phyloP scores from a whole-genome alignment of 2,888 invertebrate genomes.

The Galerucella nymphaeae region DNA sequence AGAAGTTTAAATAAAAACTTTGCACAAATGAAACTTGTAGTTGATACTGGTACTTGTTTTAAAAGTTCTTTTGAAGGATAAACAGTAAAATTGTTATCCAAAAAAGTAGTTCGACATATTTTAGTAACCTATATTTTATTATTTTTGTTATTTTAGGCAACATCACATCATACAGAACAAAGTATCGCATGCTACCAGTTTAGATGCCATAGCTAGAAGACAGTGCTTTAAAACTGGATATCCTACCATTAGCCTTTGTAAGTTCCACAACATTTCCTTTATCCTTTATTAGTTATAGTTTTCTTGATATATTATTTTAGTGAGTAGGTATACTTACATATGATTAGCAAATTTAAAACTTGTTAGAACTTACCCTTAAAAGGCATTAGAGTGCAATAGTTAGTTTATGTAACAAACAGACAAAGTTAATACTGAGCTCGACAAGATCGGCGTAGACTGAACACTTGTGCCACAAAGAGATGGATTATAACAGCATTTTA shows the following conservation, averaged over 20 bases:
- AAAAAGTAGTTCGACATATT: neutral
- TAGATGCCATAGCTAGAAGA: slow-evolving; percentile 70
- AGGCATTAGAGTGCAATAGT: neutral
- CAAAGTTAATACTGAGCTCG: no score
- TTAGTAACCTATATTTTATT: neutral
- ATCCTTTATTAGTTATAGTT: slow-evolving; percentile 12
- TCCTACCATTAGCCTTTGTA: slow-evolving; percentile 71
- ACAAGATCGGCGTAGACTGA: no score
- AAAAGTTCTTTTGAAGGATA: neutral
- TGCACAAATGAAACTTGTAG: no score
- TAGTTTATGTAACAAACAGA: neutral
- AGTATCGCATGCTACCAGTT: slow-evolving; percentile 69
- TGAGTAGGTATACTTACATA: neutral
- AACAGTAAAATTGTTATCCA: neutral
- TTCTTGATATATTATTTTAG: neutral
- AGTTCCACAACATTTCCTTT: slow-evolving; percentile 56
- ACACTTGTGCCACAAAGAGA: no score
- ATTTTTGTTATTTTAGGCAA: slow-evolving; percentile 48
- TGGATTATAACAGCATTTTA: no score
- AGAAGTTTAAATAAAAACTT: no score
- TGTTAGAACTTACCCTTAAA: neutral
- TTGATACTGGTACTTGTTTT: no score
- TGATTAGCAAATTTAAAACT: slow-evolving; percentile 20
- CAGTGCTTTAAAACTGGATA: slow-evolving; percentile 65
- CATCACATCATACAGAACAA: slow-evolving; percentile 56